Evolutionary conservation across 1,140 invertebrate species (phyloP), one percentile per base, ranked within the genome.

Genomic region (Cepaea nemoralis): DNA sequence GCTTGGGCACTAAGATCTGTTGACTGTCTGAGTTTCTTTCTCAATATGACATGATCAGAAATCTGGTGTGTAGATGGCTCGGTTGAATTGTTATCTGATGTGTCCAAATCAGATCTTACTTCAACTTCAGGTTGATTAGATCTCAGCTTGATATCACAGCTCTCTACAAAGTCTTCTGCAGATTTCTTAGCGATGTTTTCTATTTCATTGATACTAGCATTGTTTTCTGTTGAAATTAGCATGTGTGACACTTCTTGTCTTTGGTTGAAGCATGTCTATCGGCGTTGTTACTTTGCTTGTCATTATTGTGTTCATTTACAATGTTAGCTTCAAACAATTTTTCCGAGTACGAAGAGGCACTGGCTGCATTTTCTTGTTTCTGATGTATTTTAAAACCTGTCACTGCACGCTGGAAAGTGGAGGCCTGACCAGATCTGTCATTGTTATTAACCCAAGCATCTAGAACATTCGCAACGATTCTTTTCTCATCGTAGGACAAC

Each of bases 31-130:
- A 16, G 8, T 66, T 77, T 77, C 16, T 27, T n/a, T 39, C 76
- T 59, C 48, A 77, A 42, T n/a, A 66, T 35, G n/a, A 77, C 76
- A 3, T 75, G 73, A 50, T 75, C 69, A 39, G 59, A 63, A 5
- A 16, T 16, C 6, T 27, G n/a, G 27, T 19, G 10, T 31, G 27
- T 6, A 31, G 5, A 63, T 31, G 59, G 33, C 10, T 31, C 27
- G 22, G 2, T 39, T 39, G 16, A 35, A 5, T 35, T 27, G 6
- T 0, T 3, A 2, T 71, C 69, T 39, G 40, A 39, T 33, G 3
- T 40, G 10, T 24, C 40, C 35, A 40, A 5, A 8, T 55, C 19
- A 14, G 5, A 3, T 10, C 3, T 55, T 55, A 22, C 16, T 55
- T 55, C n/a, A 10, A 16, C 16, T 45, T 45, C 42, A 14, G 16